These are phyloP conservation scores for Gallinago nigripennis DNA, from an alignment of 2,797 vertebrate genomes.

Conservation along the genomic window DNA sequence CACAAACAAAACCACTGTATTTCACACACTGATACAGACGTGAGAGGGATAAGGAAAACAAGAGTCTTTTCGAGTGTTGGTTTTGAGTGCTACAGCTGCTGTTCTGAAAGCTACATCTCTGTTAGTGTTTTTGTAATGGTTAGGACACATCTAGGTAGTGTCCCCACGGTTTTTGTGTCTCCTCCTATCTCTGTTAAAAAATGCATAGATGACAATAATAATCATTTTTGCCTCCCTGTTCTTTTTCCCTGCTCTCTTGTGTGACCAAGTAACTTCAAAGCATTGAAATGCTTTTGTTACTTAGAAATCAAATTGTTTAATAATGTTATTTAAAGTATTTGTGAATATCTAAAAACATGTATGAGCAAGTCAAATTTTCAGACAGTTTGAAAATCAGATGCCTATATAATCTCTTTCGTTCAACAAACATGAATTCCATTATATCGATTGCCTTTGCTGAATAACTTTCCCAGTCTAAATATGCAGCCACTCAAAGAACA, in stretches of 20 bases:
- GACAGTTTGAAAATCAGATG: background rate
- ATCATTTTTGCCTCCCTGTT: constrained; percentile 11
- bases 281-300: background rate
- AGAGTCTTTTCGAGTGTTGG: background rate
- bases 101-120: background rate
- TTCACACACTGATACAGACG: background rate
- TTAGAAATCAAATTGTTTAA: background rate
- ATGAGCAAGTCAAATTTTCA: background rate
- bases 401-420: background rate
- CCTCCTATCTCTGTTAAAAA: background rate
- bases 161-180: background rate
- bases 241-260: background rate
- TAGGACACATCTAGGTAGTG: background rate
- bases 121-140: background rate
- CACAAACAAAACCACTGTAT: background rate
- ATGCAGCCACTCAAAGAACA: background rate
- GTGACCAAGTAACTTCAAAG: background rate
- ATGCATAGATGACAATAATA: constrained; percentile 5
- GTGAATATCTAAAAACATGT: background rate
- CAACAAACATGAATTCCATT: fast-evolving
- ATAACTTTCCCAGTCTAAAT: background rate
- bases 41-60: background rate
- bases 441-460: fast-evolving
- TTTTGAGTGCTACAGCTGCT: background rate
- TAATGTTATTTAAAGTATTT: background rate